phyloP scores from a whole-genome alignment of 1,140 invertebrate genomes.

The Octopus bimaculoides region DNA sequence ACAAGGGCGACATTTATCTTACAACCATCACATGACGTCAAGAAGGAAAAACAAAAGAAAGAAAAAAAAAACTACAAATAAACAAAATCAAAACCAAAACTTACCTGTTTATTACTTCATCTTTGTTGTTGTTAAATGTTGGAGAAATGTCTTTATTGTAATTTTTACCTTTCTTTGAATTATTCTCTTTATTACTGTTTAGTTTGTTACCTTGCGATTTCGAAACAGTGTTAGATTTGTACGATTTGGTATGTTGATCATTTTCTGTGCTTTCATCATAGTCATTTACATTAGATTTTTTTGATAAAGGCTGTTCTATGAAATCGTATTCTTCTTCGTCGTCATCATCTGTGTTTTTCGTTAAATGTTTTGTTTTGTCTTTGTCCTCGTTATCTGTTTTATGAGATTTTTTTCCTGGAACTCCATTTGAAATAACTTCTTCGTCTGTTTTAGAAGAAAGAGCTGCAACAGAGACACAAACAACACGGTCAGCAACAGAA shows the following conservation, averaged over 20 bases:
- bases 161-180: slow-evolving; percentile 47
- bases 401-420: slow-evolving; percentile 37
- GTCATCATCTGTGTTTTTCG: slow-evolving; percentile 40
- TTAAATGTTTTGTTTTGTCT: slow-evolving; percentile 36
- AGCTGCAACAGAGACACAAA: slow-evolving; percentile 34
- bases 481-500: background rate
- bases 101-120: slow-evolving; percentile 47
- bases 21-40: background rate
- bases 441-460: slow-evolving; percentile 53
- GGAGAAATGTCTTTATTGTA: slow-evolving; percentile 47
- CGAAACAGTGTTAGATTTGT: slow-evolving; percentile 40
- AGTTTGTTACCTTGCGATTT: slow-evolving; percentile 39
- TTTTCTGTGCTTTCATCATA: slow-evolving; percentile 51
- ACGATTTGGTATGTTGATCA: slow-evolving; percentile 48
- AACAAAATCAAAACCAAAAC: slow-evolving; percentile 2
- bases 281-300: slow-evolving; percentile 51
- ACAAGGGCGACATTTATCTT: too few relatives aligned
- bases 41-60: background rate
- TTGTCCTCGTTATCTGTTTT: slow-evolving; percentile 33
- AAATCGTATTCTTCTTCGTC: slow-evolving; percentile 50
- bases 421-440: slow-evolving; percentile 56
- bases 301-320: slow-evolving; percentile 50
- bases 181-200: slow-evolving; percentile 50
- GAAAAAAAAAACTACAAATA: background rate
- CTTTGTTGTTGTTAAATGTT: slow-evolving; percentile 52